These are phyloP conservation scores for Dicyrtoma fusca DNA, from an alignment of 2,888 invertebrate species.

Conservation along the genomic window DNA sequence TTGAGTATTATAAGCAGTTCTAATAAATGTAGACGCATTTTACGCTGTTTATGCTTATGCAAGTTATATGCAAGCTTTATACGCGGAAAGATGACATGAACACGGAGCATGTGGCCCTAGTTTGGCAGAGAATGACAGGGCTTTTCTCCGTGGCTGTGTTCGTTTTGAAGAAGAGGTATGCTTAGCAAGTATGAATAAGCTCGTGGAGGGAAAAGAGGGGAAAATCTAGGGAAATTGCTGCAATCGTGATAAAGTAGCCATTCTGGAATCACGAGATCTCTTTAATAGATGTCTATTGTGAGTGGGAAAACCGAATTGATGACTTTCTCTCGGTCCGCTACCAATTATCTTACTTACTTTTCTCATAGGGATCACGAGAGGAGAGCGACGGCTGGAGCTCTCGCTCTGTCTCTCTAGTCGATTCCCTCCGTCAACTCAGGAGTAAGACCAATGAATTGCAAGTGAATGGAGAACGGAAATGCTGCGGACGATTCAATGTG, in stretches of 20 bases:
- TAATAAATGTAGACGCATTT: not conserved
- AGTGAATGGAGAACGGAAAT: not conserved
- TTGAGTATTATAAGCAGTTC: not conserved
- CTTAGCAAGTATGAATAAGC: too few relatives aligned
- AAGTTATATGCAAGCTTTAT: too few relatives aligned
- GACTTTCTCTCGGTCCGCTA: slow-evolving; percentile 31
- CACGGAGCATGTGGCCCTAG: too few relatives aligned
- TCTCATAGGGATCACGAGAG: not conserved
- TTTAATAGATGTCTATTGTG: slow-evolving; percentile 50
- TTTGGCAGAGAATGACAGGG: too few relatives aligned
- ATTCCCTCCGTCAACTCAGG: slow-evolving; percentile 4
- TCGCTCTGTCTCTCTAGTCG: slow-evolving; percentile 10
- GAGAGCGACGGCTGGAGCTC: too few relatives aligned
- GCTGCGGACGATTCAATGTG: not conserved
- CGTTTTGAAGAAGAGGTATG: not conserved
- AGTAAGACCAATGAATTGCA: not conserved
- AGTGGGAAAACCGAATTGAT: slow-evolving; percentile 42
- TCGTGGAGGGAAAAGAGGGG: not conserved
- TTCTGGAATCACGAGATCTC: slow-evolving; percentile 51
- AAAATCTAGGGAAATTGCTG: slow-evolving; percentile 38
- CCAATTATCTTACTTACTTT: not conserved
- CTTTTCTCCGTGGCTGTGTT: too few relatives aligned
- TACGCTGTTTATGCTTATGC: not conserved
- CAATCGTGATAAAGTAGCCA: slow-evolving; percentile 54
- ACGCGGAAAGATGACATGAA: too few relatives aligned